Evolutionary conservation across 2,113 vertebrate genomes (phyloP).

Genomic region (Rattus norvegicus): DNA sequence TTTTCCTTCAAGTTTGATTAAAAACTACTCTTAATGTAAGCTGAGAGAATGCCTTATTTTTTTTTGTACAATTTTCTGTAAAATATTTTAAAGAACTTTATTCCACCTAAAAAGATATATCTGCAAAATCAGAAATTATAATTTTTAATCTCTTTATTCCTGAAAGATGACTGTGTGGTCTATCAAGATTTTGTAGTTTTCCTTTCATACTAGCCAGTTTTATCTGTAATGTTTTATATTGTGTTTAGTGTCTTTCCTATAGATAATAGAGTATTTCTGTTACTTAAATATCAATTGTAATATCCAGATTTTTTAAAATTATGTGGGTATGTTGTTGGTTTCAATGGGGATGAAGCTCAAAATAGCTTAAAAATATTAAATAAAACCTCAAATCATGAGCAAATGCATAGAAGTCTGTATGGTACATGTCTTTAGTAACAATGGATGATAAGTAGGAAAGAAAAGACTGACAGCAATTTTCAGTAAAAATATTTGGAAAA

Average conservation of each 20-base stretch:
- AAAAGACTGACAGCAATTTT: not conserved
- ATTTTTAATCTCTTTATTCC: not conserved
- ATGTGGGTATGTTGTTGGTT: not conserved
- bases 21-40: not conserved
- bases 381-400: not conserved
- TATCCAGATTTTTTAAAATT: not conserved
- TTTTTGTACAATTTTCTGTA: no score
- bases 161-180: not conserved
- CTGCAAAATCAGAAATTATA: not conserved
- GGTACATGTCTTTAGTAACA: not conserved
- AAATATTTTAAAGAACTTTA: not conserved
- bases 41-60: not conserved
- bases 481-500: conserved; percentile 94
- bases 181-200: not conserved
- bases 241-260: not conserved
- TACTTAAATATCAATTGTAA: not conserved
- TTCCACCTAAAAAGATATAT: not conserved
- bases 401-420: not conserved
- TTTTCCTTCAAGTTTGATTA: not conserved
- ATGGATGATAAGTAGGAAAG: not conserved
- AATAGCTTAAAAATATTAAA: not conserved
- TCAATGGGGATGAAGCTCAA: not conserved
- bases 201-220: not conserved
- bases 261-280: not conserved
- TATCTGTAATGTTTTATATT: not conserved